A percentile compares a stretch with the other conserved stretches of the same genome.
phyloP scores from a whole-genome alignment of 2,797 vertebrate species.

The Morus bassanus region DNA sequence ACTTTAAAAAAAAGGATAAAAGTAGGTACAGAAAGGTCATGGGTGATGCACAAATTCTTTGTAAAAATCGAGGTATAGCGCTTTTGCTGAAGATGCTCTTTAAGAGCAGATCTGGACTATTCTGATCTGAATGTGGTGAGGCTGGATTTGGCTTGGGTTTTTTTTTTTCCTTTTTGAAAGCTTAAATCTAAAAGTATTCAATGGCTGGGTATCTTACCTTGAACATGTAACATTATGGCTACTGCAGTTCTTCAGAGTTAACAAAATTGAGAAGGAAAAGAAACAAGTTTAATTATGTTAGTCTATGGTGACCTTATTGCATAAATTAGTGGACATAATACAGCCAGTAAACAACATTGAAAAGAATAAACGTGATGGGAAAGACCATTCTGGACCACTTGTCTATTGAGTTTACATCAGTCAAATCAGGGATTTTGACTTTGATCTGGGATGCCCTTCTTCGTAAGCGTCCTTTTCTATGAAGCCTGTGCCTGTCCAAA shows the following conservation, averaged over 20 bases:
- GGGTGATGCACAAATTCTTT: background rate
- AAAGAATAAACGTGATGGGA: conserved; percentile 91
- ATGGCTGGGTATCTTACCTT: conserved; percentile 70
- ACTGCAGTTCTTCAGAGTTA: conserved; percentile 64
- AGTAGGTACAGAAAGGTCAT: background rate
- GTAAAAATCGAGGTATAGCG: conserved; percentile 13
- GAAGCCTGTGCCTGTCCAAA: conserved; percentile 80
- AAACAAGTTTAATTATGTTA: conserved; percentile 25
- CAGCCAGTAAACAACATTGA: conserved; percentile 96
- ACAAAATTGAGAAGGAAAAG: conserved; percentile 51
- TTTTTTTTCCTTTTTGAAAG: background rate
- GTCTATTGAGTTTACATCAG: conserved; percentile 95
- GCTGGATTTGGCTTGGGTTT: background rate
- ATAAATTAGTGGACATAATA: conserved; percentile 90
- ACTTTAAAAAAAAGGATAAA: background rate
- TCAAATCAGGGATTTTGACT: conserved; percentile 95
- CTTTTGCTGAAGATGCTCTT: conserved; percentile 1
- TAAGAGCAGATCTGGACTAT: conserved; percentile 3
- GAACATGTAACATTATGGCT: conserved; percentile 46
- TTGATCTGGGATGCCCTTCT: conserved; percentile 91
- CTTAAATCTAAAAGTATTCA: conserved; percentile 15
- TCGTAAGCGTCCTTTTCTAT: conserved; percentile 84
- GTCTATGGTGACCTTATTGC: background rate
- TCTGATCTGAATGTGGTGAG: conserved; percentile 38
- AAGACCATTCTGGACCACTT: conserved; percentile 96